phyloP scores from a whole-genome alignment of 2,888 invertebrate species.

The Drosophila stalkeri region DNA sequence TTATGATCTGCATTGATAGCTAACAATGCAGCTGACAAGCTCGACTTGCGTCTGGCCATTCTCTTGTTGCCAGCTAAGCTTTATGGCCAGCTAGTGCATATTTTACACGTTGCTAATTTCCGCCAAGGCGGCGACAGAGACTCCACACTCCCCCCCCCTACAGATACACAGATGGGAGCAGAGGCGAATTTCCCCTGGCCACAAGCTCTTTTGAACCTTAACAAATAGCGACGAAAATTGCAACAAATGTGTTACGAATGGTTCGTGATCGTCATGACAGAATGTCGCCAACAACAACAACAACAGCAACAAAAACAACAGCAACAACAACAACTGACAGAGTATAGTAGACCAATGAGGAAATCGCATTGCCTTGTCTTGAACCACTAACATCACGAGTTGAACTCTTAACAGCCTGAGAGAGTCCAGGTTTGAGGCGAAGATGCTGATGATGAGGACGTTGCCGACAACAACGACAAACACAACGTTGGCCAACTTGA shows the following conservation, averaged over 20 bases:
- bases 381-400: slow-evolving; percentile 83
- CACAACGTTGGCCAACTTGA: slow-evolving; percentile 45
- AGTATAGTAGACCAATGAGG: slow-evolving; percentile 74
- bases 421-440: slow-evolving; percentile 51
- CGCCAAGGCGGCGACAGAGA: slow-evolving; percentile 27
- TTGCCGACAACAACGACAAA: slow-evolving; percentile 52
- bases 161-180: slow-evolving; percentile 31
- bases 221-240: slow-evolving; percentile 81
- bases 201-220: slow-evolving; percentile 74
- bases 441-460: slow-evolving; percentile 70
- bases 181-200: slow-evolving; percentile 37
- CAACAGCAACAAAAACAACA: slow-evolving; percentile 23
- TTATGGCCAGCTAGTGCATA: slow-evolving; percentile 66
- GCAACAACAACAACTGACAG: slow-evolving; percentile 35
- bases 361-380: slow-evolving; percentile 75
- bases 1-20: slow-evolving; percentile 41
- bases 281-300: slow-evolving; percentile 68
- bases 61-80: slow-evolving; percentile 20
- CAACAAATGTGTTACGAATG: slow-evolving; percentile 82
- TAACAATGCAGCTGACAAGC: slow-evolving; percentile 25
- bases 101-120: slow-evolving; percentile 67
- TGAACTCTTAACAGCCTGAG: slow-evolving; percentile 83
- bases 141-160: background rate
- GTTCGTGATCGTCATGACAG: slow-evolving; percentile 81
- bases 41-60: slow-evolving; percentile 4